Percentiles rank a stretch among this genome's conserved stretches.
Conservation (phyloP, 2,888 invertebrate genomes). For the Anorthoa munda region DNA sequence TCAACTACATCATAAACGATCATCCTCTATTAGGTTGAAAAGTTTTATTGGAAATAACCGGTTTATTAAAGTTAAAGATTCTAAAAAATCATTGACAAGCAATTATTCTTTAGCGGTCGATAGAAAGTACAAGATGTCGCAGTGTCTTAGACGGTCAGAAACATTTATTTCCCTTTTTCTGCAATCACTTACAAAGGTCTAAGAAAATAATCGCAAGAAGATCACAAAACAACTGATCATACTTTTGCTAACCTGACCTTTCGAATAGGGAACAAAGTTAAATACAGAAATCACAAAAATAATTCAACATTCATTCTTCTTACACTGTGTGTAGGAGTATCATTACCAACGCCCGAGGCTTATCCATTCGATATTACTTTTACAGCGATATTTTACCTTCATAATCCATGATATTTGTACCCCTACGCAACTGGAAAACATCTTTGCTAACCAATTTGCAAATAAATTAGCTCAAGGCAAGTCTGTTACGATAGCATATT, state of each 20-base stretch:
- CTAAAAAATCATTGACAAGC: background rate
- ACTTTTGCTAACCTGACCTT: constrained; percentile 35
- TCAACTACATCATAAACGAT: constrained; percentile 16
- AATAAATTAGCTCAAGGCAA: constrained; percentile 71
- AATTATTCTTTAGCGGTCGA: background rate
- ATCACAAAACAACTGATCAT: constrained; percentile 7
- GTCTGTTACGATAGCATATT: constrained; percentile 51
- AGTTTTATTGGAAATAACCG: constrained; percentile 16
- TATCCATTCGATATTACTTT: constrained; percentile 44
- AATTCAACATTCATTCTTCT: constrained; percentile 33
- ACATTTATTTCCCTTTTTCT: background rate
- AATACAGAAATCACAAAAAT: constrained; percentile 39
- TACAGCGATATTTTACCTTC: constrained; percentile 53
- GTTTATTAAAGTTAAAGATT: constrained; percentile 19
- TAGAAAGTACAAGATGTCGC: background rate
- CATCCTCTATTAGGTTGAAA: constrained; percentile 10
- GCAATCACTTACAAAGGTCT: background rate
- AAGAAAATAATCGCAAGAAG: background rate
- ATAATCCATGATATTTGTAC: constrained; percentile 50
- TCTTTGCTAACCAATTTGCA: constrained; percentile 67
- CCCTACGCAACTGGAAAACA: constrained; percentile 52
- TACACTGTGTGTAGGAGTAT: constrained; percentile 52
- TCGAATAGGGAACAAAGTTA: constrained; percentile 10
- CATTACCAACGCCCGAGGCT: constrained; percentile 52
- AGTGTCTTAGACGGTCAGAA: background rate